A percentile compares a stretch with the other conserved stretches of the same genome.
These are phyloP conservation scores for Notothenia coriiceps DNA, from an alignment of 2,113 vertebrate species.

Conservation along the genomic window DNA sequence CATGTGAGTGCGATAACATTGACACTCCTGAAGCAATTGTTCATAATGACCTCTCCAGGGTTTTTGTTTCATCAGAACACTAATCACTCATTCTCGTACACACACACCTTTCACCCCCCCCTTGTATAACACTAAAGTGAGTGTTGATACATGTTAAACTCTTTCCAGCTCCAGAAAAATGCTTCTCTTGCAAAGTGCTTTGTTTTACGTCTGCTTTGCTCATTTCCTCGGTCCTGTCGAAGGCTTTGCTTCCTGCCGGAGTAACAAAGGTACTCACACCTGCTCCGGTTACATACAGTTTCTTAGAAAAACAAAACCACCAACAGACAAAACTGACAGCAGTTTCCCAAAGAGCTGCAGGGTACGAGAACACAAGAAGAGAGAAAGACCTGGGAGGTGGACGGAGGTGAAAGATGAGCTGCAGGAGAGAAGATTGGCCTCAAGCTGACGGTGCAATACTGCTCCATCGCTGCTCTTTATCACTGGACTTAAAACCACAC, in stretches of 20 bases:
- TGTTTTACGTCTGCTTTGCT: constrained; percentile 39
- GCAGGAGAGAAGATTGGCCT: constrained; percentile 25
- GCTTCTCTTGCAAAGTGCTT: constrained; percentile 29
- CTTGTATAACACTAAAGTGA: not conserved
- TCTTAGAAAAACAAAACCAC: constrained; percentile 13
- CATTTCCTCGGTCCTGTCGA: constrained; percentile 17
- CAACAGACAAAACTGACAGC: constrained; percentile 11
- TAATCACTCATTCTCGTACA: not conserved
- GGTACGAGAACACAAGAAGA: not conserved
- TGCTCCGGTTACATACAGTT: constrained; percentile 52
- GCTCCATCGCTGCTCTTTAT: too few species aligned
- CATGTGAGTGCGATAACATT: too few species aligned
- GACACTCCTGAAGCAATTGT: constrained; percentile 1
- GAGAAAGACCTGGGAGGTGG: constrained; percentile 5
- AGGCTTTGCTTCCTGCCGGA: constrained; percentile 39
- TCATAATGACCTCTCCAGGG: too few species aligned
- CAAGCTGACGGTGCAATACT: constrained; percentile 54
- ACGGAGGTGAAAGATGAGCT: constrained; percentile 30
- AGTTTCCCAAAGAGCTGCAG: constrained; percentile 20
- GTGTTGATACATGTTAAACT: not conserved
- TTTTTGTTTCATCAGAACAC: not conserved
- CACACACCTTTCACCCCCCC: not conserved
- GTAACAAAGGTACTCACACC: constrained; percentile 36
- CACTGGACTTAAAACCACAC: too few species aligned
- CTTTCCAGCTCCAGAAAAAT: not conserved